Evolutionary conservation across 2,797 vertebrate genomes (phyloP).

Genomic region (Podarcis siculus): DNA sequence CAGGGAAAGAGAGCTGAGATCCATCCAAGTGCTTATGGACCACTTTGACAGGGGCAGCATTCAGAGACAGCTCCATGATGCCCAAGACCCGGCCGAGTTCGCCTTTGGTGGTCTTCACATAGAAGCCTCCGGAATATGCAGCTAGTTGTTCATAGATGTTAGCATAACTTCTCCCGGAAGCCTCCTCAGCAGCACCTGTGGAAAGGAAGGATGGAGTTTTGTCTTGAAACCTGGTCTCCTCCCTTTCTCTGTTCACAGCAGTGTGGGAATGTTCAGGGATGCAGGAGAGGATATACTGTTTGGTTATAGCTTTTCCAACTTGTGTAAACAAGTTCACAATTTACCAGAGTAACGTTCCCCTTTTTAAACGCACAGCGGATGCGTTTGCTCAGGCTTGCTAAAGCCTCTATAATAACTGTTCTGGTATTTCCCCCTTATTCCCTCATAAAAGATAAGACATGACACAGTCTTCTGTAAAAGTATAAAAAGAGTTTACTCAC

Average conservation of each 20-base stretch:
- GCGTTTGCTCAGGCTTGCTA: no score
- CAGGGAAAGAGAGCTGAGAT: slow-evolving; percentile 8
- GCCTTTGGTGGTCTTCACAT: background rate
- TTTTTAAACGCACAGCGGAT: no score
- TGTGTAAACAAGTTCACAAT: no score
- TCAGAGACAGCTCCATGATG: slow-evolving; percentile 32
- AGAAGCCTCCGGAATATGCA: slow-evolving; percentile 13
- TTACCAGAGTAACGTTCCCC: no score
- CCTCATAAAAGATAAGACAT: no score
- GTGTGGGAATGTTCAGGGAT: no score
- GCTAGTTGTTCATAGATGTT: slow-evolving; percentile 35
- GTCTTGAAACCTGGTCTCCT: background rate
- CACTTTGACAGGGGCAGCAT: slow-evolving; percentile 28
- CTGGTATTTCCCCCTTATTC: no score
- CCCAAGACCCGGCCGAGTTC: slow-evolving; percentile 7
- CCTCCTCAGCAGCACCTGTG: background rate
- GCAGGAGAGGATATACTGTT: no score
- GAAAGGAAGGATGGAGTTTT: background rate
- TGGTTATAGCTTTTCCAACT: no score
- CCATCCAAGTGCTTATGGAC: background rate
- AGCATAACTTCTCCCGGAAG: background rate
- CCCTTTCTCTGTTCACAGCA: background rate
- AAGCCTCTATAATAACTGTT: no score
- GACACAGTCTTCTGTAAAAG: no score
- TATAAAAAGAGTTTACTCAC: no score